phyloP scores from a whole-genome alignment of 2,113 vertebrate genomes.

The Oceanites oceanicus region DNA sequence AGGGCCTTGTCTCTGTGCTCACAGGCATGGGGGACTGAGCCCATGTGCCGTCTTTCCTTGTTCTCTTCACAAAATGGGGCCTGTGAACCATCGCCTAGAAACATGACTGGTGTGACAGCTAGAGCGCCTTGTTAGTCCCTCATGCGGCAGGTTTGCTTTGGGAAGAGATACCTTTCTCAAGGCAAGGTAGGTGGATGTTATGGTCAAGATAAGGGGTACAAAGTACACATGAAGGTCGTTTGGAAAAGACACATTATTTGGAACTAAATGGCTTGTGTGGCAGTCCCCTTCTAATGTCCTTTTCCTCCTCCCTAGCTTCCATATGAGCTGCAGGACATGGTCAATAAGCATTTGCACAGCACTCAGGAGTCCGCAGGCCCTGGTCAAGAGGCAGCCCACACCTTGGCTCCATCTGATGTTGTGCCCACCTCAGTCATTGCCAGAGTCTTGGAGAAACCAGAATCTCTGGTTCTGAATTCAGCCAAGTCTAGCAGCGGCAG shows the following conservation, averaged over 20 bases:
- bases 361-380: slow-evolving; percentile 73
- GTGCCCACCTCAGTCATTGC: slow-evolving; percentile 95
- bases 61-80: neutral
- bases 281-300: neutral
- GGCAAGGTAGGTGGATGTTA: neutral
- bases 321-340: slow-evolving; percentile 96
- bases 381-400: slow-evolving; percentile 72
- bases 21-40: neutral
- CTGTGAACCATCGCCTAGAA: neutral
- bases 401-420: slow-evolving; percentile 83
- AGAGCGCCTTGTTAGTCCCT: neutral
- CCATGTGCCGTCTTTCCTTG: neutral
- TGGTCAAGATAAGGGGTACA: neutral
- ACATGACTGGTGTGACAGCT: neutral
- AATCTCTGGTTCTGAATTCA: slow-evolving; percentile 93
- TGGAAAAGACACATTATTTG: neutral
- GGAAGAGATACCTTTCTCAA: neutral
- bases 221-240: neutral
- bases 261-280: neutral
- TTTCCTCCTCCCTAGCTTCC: slow-evolving; percentile 82
- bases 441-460: slow-evolving; percentile 94
- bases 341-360: slow-evolving; percentile 91
- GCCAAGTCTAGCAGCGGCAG: slow-evolving; percentile 88
- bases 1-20: neutral
- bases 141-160: neutral